Base-by-base conservation (phyloP, 2,888 invertebrate genomes). In the Melanostoma mellinum region DNA sequence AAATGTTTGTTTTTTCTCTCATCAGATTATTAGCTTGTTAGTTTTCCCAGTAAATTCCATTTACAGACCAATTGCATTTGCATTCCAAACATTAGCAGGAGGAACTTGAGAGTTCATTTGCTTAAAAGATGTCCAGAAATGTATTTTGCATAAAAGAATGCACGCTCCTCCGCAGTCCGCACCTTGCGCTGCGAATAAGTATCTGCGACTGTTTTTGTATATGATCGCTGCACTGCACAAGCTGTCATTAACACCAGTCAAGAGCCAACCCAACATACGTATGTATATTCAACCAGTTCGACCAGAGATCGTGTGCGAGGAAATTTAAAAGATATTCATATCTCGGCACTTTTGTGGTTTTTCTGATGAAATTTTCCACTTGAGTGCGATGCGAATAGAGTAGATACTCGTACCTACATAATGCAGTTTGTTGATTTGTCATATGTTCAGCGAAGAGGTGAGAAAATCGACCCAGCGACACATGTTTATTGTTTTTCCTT, bases 301-400 rank as follows among this genome's bases (percentile, higher is more conserved):
- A 80, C 40, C 68, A 61, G 75, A 35, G 56, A 60, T 35, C 6
- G 9, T 6, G 8, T 8, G 46, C 46, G 20, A 46, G 73, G 46
- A 61, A 63, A 53, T 48, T 20, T 4, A 50, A 5, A 53, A 38
- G 30, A 36, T 73, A 58, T 53, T 55, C 42, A 55, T 55, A 74
- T 61, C 68, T 67, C 32, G 40, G 53, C 40, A 75, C 74, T 69
- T 69, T 80, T 58, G 63, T 52, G 80, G 56, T 42, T 75, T 69
- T 80, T 80, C 69, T 79, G 50, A 52, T 69, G 63, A 74, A 79
- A 63, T 79, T 56, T 63, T 74, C 63, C 56, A 69, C 68, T 68
- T 56, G 32, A 74, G 55, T 69, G 69, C 61, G 56, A 75, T 50
- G 20, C 55, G 61, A 60, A 60, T 40, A 63, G 55, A 30, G 73